phyloP scores from a whole-genome alignment of 2,888 invertebrate species.

The Vannuccia rotundouncinata region DNA sequence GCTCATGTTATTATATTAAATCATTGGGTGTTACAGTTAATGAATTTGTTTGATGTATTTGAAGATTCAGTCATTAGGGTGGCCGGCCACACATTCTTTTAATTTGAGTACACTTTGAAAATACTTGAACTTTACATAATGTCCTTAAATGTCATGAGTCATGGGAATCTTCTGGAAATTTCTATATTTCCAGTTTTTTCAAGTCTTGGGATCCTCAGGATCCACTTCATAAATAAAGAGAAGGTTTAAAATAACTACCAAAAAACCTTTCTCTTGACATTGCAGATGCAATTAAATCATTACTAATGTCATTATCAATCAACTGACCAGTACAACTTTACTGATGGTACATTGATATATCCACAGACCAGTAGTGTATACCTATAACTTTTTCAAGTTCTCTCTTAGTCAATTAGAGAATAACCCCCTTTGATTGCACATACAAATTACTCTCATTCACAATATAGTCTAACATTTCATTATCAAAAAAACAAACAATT shows the following conservation, averaged over 20 bases:
- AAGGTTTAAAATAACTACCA: neutral
- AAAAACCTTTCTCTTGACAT: neutral
- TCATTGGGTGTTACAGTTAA: no score
- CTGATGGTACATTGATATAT: neutral
- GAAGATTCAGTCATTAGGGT: no score
- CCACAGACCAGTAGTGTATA: neutral
- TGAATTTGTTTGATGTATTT: no score
- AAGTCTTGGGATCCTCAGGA: neutral
- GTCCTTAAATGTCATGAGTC: no score
- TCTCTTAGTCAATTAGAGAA: conserved; percentile 1
- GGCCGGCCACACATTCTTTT: no score
- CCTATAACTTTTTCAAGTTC: conserved; percentile 1
- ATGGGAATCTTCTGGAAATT: no score
- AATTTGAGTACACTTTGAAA: no score
- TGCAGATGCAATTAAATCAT: neutral
- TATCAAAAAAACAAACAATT: neutral
- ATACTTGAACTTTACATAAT: no score
- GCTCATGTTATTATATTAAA: no score
- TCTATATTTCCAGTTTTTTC: no score
- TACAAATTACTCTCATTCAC: conserved; percentile 20
- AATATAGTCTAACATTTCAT: conserved; percentile 1
- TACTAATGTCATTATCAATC: neutral
- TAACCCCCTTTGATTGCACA: neutral
- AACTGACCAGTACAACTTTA: conserved; percentile 22
- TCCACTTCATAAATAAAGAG: neutral